These are phyloP conservation scores for Lamproptera curius DNA, from an alignment of 2,888 invertebrate genomes.

Conservation along the genomic window DNA sequence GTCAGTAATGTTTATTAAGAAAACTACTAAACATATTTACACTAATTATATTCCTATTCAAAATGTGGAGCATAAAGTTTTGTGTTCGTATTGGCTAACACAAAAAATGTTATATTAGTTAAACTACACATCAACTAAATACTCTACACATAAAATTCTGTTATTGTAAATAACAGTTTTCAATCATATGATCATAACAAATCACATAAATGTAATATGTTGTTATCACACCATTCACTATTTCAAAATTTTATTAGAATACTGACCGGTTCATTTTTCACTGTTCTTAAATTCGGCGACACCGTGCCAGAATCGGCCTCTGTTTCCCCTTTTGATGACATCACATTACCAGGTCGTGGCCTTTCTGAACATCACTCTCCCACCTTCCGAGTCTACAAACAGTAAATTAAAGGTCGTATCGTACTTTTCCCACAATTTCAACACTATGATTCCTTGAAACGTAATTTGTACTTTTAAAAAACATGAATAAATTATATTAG, in stretches of 20 bases:
- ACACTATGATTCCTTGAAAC: constrained; percentile 12
- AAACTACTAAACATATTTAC: too few species aligned
- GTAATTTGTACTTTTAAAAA: constrained; percentile 23
- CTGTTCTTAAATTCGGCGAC: constrained; percentile 63
- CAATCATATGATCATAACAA: too few species aligned
- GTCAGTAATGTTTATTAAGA: too few species aligned
- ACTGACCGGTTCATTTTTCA: constrained; percentile 74
- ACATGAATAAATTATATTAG: constrained; percentile 52
- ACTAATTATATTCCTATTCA: too few species aligned
- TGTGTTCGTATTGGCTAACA: too few species aligned
- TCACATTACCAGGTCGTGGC: constrained; percentile 71
- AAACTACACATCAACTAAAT: too few species aligned
- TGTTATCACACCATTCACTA: too few species aligned
- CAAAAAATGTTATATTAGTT: too few species aligned
- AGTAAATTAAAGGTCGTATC: constrained; percentile 39
- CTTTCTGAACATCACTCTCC: constrained; percentile 73
- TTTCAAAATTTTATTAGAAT: constrained; percentile 20
- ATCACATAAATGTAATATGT: too few species aligned
- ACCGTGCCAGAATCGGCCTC: constrained; percentile 77
- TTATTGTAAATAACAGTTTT: too few species aligned
- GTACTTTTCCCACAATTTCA: constrained; percentile 21
- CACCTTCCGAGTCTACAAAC: constrained; percentile 57
- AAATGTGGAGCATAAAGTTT: too few species aligned
- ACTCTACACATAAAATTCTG: too few species aligned
- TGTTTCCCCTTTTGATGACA: constrained; percentile 78